These are phyloP conservation scores for Paralvinella palmiformis DNA, from an alignment of 1,140 invertebrate genomes.

Conservation along the genomic window DNA sequence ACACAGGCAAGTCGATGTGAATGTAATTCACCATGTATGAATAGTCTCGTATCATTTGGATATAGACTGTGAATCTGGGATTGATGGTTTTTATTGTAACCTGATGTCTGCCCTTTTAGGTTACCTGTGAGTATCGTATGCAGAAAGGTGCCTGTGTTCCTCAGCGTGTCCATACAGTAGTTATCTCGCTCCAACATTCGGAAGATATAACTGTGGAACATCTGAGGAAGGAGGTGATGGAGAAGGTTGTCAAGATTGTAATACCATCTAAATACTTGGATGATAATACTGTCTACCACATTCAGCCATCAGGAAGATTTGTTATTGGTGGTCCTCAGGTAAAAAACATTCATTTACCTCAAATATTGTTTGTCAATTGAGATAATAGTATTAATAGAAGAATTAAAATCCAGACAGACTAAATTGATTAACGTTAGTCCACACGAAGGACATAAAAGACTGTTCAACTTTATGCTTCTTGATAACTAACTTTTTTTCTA, in stretches of 20 bases:
- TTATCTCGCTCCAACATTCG: constrained; percentile 93
- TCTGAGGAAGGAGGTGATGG: constrained; percentile 76
- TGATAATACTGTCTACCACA: constrained; percentile 84
- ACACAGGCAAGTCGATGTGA: constrained; percentile 68
- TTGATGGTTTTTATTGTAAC: background rate
- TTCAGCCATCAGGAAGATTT: constrained; percentile 95
- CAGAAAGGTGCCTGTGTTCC: constrained; percentile 52
- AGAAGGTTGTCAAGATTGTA: constrained; percentile 82
- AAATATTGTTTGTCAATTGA: background rate
- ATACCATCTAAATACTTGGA: constrained; percentile 94
- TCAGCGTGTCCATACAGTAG: constrained; percentile 89
- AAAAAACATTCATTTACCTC: background rate
- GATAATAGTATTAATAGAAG: background rate
- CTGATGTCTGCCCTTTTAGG: background rate
- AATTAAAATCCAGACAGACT: too few species aligned
- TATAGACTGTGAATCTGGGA: background rate
- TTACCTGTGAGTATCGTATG: constrained; percentile 21
- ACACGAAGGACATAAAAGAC: background rate
- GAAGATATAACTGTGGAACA: constrained; percentile 83
- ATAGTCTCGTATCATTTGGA: background rate
- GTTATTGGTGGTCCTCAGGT: constrained; percentile 77
- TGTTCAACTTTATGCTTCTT: background rate
- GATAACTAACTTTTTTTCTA: constrained; percentile 51
- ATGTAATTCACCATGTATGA: background rate
- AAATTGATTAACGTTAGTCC: background rate